phyloP scores from a whole-genome alignment of 53 echinoderm and acorn worm species.

The Paracentrotus lividus region DNA sequence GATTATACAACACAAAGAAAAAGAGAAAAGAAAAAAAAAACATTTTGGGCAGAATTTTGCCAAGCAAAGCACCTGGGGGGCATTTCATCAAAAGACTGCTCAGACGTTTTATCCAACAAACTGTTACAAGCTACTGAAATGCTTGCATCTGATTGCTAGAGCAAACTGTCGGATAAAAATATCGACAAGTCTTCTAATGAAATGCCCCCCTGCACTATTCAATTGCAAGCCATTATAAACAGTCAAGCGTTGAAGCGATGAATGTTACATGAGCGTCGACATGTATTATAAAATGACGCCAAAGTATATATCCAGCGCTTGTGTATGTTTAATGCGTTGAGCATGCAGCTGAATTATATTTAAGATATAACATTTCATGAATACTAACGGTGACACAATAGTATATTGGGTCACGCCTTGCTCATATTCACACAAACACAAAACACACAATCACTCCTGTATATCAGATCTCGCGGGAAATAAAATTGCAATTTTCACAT shows the following conservation, averaged over 20 bases:
- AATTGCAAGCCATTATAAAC: background rate
- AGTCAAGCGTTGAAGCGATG: background rate
- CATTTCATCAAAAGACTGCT: no score
- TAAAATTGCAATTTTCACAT: background rate
- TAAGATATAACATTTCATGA: background rate
- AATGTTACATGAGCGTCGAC: background rate
- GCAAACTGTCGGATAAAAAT: no score
- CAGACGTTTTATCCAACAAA: no score
- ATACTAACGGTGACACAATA: background rate
- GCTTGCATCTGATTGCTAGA: no score
- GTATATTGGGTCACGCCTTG: slow-evolving; percentile 14
- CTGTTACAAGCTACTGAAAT: no score
- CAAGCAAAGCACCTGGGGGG: no score
- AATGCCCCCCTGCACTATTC: slow-evolving; percentile 1
- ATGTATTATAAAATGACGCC: background rate
- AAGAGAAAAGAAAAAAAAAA: no score
- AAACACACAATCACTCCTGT: background rate
- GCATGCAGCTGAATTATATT: no score
- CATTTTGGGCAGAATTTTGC: background rate
- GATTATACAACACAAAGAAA: no score
- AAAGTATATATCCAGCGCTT: background rate
- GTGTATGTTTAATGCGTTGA: background rate
- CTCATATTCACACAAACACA: background rate
- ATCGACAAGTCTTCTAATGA: no score
- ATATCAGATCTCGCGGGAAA: background rate